Conservation (phyloP, 2,113 vertebrate species). For the Gopherus evgoodei region DNA sequence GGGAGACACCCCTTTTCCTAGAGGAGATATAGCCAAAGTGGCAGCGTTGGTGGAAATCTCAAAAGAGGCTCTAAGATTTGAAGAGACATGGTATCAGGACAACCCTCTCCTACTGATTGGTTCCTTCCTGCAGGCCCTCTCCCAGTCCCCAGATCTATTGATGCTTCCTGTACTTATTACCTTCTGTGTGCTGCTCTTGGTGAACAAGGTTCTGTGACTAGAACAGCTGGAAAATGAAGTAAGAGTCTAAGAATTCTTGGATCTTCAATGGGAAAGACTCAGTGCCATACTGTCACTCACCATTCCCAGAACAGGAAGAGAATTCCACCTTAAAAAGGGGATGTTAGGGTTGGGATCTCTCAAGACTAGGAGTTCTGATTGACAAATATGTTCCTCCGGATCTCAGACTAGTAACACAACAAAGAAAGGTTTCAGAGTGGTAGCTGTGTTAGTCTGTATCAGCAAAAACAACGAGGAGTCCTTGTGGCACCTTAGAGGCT, state of each 20-base stretch:
- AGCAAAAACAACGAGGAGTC: no score
- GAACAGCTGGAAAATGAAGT: neutral
- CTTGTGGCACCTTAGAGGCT: no score
- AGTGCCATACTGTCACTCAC: neutral
- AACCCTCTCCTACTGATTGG: neutral
- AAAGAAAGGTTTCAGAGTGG: neutral
- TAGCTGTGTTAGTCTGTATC: no score
- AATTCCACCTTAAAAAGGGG: neutral
- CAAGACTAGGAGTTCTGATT: slow-evolving; percentile 13
- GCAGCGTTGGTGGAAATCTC: neutral
- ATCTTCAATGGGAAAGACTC: neutral
- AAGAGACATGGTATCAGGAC: neutral
- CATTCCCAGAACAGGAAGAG: slow-evolving; percentile 13
- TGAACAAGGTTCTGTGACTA: neutral
- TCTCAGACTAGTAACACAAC: slow-evolving; percentile 26
- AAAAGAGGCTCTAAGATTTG: neutral
- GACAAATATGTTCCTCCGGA: neutral
- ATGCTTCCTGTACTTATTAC: neutral
- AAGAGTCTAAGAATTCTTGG: neutral
- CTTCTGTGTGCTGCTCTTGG: neutral
- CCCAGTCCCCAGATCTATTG: neutral
- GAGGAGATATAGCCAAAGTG: neutral
- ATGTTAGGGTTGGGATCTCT: neutral
- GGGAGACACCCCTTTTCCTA: neutral
- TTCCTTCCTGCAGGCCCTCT: neutral